Base-by-base conservation (phyloP, 2,888 invertebrate genomes). In the Enchytraeus crypticus region DNA sequence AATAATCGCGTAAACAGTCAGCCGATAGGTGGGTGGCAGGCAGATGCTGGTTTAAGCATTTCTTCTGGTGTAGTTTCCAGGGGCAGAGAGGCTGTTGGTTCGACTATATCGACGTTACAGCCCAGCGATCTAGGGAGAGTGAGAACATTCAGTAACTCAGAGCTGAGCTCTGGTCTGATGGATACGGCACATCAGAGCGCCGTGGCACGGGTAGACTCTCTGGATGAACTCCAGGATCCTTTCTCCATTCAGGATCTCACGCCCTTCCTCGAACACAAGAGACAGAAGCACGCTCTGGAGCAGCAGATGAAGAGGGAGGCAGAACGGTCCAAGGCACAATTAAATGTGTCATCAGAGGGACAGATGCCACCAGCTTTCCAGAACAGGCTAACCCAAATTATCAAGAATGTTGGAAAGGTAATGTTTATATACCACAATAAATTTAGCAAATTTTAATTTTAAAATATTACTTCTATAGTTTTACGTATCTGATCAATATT, bases 201-300 rank as follows among this genome's bases (percentile, higher is more conserved):
- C 32, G 55, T 23, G 1, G 14, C 26, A 2, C 34, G 27, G 2
- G 29, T 46, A 34, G 59, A 47, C 5, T 61, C 21, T 38, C 8
- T 32, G 27, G 63, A 51, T 8, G 68, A 67, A 45, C 65, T 68
- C n/a, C 61, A 63, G 46, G 68, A 69, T 53, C 68, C 69, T 21
- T 69, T 69, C 51, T 64, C 64, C 5, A 51, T 69, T 26, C 53
- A 59, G 23, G 65, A 65, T 32, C 61, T 69, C 23, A 63, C 62
- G 8, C 34, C 23, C n/a, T 56, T 61, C 5, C 60, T 67, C 18
- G 67, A 67, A 53, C 29, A 45, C 32, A 67, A 67, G 51, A 60
- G 67, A 14, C 51, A 61, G 51, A 55, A 61, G 32, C 64, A 66
- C 46, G 64, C 55, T 3, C 34, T 47, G 38, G 67, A 66, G 53